Conservation (phyloP, 2,888 invertebrate species). For the Lysandra coridon region DNA sequence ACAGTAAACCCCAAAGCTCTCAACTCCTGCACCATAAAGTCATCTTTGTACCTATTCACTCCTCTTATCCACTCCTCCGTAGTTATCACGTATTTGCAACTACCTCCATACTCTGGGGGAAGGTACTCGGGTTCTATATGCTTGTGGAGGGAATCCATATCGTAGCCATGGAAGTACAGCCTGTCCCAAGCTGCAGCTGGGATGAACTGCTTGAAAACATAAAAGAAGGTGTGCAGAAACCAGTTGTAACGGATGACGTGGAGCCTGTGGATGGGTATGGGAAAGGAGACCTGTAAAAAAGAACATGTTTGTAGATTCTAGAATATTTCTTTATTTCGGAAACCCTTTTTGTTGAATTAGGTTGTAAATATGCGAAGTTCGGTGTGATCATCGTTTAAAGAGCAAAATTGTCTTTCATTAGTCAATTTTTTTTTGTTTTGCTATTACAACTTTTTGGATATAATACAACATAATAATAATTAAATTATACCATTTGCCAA, state of each 20-base stretch:
- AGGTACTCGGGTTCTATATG: constrained; percentile 62
- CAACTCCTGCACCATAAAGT: constrained; percentile 81
- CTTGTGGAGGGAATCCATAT: constrained; percentile 62
- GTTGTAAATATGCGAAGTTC: too few species aligned
- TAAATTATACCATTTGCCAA: too few species aligned
- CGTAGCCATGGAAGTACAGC: constrained; percentile 66
- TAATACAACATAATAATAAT: too few species aligned
- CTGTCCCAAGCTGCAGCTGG: constrained; percentile 82
- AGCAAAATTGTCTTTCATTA: too few species aligned
- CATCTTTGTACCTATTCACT: constrained; percentile 73
- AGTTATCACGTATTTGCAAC: constrained; percentile 78
- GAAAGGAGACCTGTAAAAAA: constrained; percentile 82
- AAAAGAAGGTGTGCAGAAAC: constrained; percentile 87
- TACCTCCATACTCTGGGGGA: constrained; percentile 66
- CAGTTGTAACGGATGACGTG: constrained; percentile 90
- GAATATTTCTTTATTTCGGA: too few species aligned
- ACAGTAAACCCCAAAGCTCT: constrained; percentile 80
- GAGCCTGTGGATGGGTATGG: constrained; percentile 85
- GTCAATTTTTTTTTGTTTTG: background rate
- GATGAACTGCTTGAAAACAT: constrained; percentile 88
- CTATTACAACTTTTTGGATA: too few species aligned
- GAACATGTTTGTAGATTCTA: too few species aligned
- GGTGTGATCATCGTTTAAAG: too few species aligned
- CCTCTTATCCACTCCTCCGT: constrained; percentile 83
- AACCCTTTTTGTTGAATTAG: too few species aligned